A percentile compares a stretch with the other conserved stretches of the same genome.
phyloP scores from a whole-genome alignment of 2,113 vertebrate species.

The Muscicapa adusta region DNA sequence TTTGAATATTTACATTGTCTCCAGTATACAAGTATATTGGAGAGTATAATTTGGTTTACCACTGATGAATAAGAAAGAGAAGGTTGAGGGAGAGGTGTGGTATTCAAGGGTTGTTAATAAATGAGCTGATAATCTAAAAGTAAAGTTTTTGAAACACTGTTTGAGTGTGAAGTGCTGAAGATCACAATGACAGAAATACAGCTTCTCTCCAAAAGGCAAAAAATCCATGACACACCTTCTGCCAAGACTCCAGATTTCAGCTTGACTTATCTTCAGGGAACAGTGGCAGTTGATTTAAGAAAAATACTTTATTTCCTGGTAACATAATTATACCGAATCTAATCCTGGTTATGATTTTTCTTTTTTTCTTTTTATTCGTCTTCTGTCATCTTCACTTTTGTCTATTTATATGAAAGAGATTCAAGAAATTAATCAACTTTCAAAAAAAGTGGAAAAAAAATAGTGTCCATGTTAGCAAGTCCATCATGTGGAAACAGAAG shows the following conservation, averaged over 20 bases:
- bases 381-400: background rate
- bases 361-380: rapidly evolving
- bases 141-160: background rate
- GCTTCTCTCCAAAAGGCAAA: background rate
- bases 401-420: background rate
- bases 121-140: background rate
- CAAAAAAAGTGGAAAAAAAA: background rate
- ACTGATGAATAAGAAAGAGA: background rate
- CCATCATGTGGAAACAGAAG: background rate
- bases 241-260: background rate
- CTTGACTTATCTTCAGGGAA: background rate
- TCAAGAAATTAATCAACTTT: background rate
- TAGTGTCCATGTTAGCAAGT: background rate
- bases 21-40: background rate
- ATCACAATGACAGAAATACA: background rate
- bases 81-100: background rate
- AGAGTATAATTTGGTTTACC: background rate
- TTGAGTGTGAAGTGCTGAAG: background rate
- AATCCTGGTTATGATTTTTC: background rate
- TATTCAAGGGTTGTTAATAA: background rate
- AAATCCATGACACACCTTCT: background rate
- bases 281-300: background rate
- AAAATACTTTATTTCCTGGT: background rate
- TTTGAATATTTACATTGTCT: background rate
- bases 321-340: background rate